phyloP scores from a whole-genome alignment of 1,140 invertebrate genomes.

The Meloidogyne floridensis region DNA sequence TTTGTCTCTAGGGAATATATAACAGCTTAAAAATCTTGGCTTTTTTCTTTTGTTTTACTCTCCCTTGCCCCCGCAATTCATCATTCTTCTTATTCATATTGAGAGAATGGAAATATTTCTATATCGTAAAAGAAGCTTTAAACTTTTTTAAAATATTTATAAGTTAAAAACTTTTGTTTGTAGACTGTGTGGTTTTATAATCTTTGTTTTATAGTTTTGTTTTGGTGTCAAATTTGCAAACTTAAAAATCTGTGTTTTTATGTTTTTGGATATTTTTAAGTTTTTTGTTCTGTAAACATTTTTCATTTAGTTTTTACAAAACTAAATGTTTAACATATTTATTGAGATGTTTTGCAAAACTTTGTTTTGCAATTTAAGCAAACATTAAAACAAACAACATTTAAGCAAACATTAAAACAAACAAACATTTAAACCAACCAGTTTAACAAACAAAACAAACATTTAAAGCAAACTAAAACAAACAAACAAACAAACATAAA shows the following conservation, averaged over 20 bases:
- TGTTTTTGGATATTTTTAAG: too few relatives aligned
- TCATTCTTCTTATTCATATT: conserved; percentile 9
- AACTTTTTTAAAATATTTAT: neutral
- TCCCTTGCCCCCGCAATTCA: neutral
- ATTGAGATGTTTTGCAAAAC: too few relatives aligned
- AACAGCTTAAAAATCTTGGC: conserved; percentile 4
- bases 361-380: neutral
- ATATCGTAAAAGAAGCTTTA: neutral
- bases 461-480: too few relatives aligned
- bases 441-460: too few relatives aligned
- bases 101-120: neutral
- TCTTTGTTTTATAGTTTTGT: neutral
- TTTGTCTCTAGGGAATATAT: conserved; percentile 5
- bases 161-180: neutral
- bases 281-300: too few relatives aligned
- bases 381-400: neutral
- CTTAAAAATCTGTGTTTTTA: neutral
- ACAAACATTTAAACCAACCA: too few relatives aligned
- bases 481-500: too few relatives aligned
- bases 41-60: conserved; percentile 6
- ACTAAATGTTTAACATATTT: too few relatives aligned
- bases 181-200: neutral
- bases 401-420: too few relatives aligned
- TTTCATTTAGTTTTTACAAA: too few relatives aligned
- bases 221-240: neutral